Percentiles rank a stretch among this genome's conserved stretches.
Conservation (phyloP, 2,888 invertebrate genomes). For the Leptinotarsa peninsularis region DNA sequence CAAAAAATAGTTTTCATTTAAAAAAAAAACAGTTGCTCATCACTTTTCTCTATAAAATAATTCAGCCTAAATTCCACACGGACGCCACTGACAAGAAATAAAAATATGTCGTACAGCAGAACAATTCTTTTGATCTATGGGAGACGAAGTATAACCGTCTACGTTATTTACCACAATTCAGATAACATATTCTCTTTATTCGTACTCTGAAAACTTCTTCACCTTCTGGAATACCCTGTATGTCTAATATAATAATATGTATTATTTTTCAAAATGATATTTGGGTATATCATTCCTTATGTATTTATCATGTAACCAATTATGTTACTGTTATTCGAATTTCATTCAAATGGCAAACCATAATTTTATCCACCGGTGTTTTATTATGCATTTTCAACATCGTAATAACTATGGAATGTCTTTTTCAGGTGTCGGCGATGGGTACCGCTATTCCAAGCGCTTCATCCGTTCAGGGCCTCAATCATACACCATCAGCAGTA, state of each 20-base stretch:
- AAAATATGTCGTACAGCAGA: too few relatives aligned
- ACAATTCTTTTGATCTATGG: too few relatives aligned
- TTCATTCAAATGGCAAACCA: background rate
- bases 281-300: background rate
- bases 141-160: too few relatives aligned
- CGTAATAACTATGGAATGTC: slow-evolving; percentile 12
- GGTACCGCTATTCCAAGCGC: slow-evolving; percentile 64
- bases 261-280: too few relatives aligned
- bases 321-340: background rate
- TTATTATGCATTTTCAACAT: background rate
- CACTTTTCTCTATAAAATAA: too few relatives aligned
- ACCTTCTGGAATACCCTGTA: background rate
- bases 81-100: too few relatives aligned
- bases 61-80: too few relatives aligned
- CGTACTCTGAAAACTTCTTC: too few relatives aligned
- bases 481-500: slow-evolving; percentile 59
- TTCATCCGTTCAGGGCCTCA: slow-evolving; percentile 56
- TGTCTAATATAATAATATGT: background rate
- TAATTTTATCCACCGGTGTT: background rate
- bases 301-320: background rate
- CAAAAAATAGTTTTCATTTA: too few relatives aligned
- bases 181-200: too few relatives aligned
- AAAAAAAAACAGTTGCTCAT: too few relatives aligned
- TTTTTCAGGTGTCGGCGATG: slow-evolving; percentile 63
- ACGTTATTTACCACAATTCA: too few relatives aligned